These are phyloP conservation scores for Cassiopea andromeda DNA, from an alignment of 30 jellyfish, hydroid and myxozoan genomes.

Conservation along the genomic window DNA sequence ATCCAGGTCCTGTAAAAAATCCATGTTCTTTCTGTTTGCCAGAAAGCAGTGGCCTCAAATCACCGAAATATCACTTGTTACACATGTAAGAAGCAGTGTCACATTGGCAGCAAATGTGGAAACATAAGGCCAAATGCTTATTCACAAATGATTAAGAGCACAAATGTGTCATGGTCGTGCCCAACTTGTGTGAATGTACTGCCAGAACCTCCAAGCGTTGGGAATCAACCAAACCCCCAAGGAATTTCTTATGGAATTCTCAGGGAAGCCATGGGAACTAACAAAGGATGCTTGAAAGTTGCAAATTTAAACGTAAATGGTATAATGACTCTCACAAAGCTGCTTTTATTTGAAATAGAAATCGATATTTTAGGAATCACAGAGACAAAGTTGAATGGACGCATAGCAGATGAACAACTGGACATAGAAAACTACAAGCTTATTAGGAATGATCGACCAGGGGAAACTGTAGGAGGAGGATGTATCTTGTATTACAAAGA, in stretches of 20 bases:
- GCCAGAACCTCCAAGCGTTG: slow-evolving; percentile 23
- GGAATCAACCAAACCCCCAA: slow-evolving; percentile 6
- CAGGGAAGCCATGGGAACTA: slow-evolving; percentile 8
- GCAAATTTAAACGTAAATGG: slow-evolving; percentile 14
- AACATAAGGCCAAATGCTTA: slow-evolving; percentile 16
- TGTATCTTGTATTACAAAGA: slow-evolving; percentile 17
- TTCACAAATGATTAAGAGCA: slow-evolving; percentile 25
- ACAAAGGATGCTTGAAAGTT: not conserved
- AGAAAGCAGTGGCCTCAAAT: slow-evolving; percentile 14
- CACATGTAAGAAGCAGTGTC: slow-evolving; percentile 14
- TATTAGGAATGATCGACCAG: slow-evolving; percentile 26
- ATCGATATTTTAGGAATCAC: slow-evolving; percentile 14
- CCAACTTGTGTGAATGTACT: slow-evolving; percentile 26
- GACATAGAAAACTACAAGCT: slow-evolving; percentile 26
- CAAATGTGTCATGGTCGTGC: slow-evolving; percentile 20
- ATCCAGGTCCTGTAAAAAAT: not conserved
- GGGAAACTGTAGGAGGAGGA: slow-evolving; percentile 33
- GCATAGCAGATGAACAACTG: slow-evolving; percentile 23
- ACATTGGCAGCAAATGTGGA: slow-evolving; percentile 20
- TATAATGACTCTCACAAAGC: slow-evolving; percentile 18
- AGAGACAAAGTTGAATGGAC: slow-evolving; percentile 29
- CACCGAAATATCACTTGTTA: slow-evolving; percentile 23
- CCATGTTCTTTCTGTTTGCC: slow-evolving; percentile 8
- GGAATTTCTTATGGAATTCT: slow-evolving; percentile 7
- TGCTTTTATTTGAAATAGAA: slow-evolving; percentile 9